A percentile compares a stretch with the other conserved stretches of the same genome.
Conservation (phyloP, 2,113 vertebrate species). For the Mirounga angustirostris region DNA sequence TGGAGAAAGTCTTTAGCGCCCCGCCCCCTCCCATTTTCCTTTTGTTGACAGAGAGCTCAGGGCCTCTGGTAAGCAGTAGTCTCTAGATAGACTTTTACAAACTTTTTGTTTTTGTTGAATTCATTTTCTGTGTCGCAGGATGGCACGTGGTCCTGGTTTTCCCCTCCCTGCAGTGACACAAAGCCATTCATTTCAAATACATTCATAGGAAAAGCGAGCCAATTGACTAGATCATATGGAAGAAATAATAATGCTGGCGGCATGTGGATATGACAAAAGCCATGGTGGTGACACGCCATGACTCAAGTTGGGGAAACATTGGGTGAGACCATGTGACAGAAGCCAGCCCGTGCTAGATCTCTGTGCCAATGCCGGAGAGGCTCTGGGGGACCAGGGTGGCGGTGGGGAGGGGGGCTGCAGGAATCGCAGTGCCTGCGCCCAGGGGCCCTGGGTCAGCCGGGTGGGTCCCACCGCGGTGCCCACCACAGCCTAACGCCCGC, state of each 20-base stretch:
- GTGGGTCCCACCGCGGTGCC: fast-evolving
- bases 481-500: background rate
- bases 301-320: background rate
- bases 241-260: background rate
- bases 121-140: background rate
- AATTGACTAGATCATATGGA: background rate
- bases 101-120: background rate
- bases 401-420: background rate
- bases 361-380: background rate
- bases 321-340: background rate
- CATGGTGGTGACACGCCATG: fast-evolving
- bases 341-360: background rate
- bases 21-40: background rate
- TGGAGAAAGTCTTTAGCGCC: background rate
- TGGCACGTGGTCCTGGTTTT: background rate
- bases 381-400: background rate
- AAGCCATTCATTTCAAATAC: background rate
- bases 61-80: background rate
- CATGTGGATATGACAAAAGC: background rate
- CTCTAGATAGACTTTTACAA: background rate
- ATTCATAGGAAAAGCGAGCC: constrained; percentile 34
- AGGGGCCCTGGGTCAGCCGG: background rate
- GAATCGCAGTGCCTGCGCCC: background rate
- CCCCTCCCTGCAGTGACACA: background rate
- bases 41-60: background rate